Evolutionary conservation across 2,797 vertebrate species (phyloP).

Genomic region (Acipenser ruthenus): DNA sequence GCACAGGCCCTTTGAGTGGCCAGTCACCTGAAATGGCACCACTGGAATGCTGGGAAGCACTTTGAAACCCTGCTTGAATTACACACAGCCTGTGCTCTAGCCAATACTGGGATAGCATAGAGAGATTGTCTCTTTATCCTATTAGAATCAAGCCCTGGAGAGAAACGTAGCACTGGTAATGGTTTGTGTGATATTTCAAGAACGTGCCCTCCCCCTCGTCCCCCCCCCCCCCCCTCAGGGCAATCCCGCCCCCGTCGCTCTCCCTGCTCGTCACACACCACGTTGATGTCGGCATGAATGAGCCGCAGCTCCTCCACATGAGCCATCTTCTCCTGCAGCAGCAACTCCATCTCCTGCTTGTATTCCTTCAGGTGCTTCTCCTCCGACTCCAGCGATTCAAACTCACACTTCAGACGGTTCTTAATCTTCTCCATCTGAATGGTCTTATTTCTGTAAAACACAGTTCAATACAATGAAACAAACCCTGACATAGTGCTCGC

Average conservation of each 20-base stretch:
- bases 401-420: slow-evolving; percentile 85
- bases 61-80: too few species aligned
- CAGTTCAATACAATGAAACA: too few species aligned
- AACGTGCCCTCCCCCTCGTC: not conserved
- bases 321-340: slow-evolving; percentile 97
- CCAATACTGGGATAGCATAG: too few species aligned
- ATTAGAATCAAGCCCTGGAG: too few species aligned
- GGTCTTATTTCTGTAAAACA: slow-evolving; percentile 78
- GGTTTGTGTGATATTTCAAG: too few species aligned
- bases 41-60: too few species aligned
- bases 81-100: too few species aligned
- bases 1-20: too few species aligned
- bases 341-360: slow-evolving; percentile 96
- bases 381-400: slow-evolving; percentile 89
- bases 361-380: slow-evolving; percentile 95
- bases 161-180: too few species aligned
- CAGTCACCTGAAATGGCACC: too few species aligned
- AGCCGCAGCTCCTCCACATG: slow-evolving; percentile 93
- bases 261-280: slow-evolving; percentile 56
- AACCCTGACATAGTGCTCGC: too few species aligned
- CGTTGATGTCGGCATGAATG: slow-evolving; percentile 95
- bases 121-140: too few species aligned
- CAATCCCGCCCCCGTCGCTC: not conserved
- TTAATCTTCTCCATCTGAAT: slow-evolving; percentile 98
- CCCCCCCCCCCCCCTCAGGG: not conserved